These are phyloP conservation scores for Actenoides lindsayi DNA, from an alignment of 2,113 vertebrate species.

Conservation along the genomic window DNA sequence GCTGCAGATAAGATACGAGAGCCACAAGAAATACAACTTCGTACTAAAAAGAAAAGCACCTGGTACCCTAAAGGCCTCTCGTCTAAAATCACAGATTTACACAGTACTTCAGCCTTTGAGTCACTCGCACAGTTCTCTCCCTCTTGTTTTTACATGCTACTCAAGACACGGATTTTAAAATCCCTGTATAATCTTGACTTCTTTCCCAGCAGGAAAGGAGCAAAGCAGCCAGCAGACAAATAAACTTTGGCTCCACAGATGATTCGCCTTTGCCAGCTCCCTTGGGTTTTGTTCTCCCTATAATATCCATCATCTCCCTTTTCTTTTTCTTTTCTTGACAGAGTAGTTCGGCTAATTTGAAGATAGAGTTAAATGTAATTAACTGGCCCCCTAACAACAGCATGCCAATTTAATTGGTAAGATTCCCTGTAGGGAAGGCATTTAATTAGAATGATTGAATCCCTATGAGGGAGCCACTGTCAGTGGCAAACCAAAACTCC, in stretches of 20 bases:
- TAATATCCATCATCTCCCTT: slow-evolving; percentile 32
- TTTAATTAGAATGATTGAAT: slow-evolving; percentile 71
- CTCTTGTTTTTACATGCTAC: not conserved
- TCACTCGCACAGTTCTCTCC: not conserved
- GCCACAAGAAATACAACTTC: not conserved
- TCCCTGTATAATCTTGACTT: slow-evolving; percentile 19
- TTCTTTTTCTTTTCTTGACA: slow-evolving; percentile 38
- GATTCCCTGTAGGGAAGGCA: slow-evolving; percentile 52
- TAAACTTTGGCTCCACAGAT: not conserved
- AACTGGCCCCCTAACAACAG: slow-evolving; percentile 57
- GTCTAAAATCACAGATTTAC: not conserved
- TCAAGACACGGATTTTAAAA: not conserved
- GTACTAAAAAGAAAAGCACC: not conserved
- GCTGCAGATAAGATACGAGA: not conserved
- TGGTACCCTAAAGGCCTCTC: not conserved
- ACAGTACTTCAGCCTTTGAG: not conserved
- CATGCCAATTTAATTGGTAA: slow-evolving; percentile 59
- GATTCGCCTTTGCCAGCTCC: not conserved
- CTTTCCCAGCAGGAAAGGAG: slow-evolving; percentile 36
- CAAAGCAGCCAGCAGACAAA: slow-evolving; percentile 43
- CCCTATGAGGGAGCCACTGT: slow-evolving; percentile 20
- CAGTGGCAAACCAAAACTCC: not conserved
- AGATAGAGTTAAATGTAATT: slow-evolving; percentile 72
- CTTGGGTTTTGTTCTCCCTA: not conserved
- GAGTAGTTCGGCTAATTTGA: slow-evolving; percentile 59